Evolutionary conservation across 2,888 invertebrate genomes (phyloP).

Genomic region (Aricia artaxerxes): DNA sequence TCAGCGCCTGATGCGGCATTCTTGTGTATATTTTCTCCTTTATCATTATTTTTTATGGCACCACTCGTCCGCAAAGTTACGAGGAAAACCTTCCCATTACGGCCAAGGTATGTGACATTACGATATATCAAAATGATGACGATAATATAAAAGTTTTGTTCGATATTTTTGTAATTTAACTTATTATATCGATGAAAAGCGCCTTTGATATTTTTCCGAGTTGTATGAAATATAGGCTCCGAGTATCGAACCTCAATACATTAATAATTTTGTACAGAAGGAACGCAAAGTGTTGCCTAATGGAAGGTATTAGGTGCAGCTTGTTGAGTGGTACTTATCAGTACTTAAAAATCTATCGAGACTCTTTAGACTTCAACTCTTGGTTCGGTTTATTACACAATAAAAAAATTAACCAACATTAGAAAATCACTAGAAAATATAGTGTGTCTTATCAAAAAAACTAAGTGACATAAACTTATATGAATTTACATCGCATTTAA

Average conservation of each 20-base stretch:
- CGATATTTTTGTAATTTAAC: slow-evolving; percentile 30
- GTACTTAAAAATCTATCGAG: neutral
- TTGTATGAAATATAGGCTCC: neutral
- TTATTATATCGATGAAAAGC: slow-evolving; percentile 13
- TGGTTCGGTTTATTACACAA: too few species aligned
- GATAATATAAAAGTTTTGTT: slow-evolving; percentile 32
- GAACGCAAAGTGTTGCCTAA: neutral
- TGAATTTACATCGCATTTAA: slow-evolving; percentile 17
- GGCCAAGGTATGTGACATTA: slow-evolving; percentile 33
- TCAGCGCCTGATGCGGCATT: slow-evolving; percentile 33
- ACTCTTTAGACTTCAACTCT: neutral
- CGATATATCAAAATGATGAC: slow-evolving; percentile 33
- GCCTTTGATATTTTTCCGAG: neutral
- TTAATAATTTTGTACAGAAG: neutral
- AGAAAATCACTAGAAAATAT: neutral
- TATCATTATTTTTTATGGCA: slow-evolving; percentile 33
- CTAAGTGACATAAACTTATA: slow-evolving; percentile 23
- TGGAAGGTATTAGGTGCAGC: neutral
- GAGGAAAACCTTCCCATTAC: slow-evolving; percentile 31
- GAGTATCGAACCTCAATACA: neutral
- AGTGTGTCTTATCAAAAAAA: neutral
- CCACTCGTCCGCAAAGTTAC: slow-evolving; percentile 33
- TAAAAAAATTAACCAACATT: neutral
- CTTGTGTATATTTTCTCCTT: slow-evolving; percentile 28
- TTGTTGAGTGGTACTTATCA: neutral